Evolutionary conservation across 2,888 invertebrate species (phyloP), one percentile per base, ranked within the genome.

Genomic region (Polydrusus pterygomalis): DNA sequence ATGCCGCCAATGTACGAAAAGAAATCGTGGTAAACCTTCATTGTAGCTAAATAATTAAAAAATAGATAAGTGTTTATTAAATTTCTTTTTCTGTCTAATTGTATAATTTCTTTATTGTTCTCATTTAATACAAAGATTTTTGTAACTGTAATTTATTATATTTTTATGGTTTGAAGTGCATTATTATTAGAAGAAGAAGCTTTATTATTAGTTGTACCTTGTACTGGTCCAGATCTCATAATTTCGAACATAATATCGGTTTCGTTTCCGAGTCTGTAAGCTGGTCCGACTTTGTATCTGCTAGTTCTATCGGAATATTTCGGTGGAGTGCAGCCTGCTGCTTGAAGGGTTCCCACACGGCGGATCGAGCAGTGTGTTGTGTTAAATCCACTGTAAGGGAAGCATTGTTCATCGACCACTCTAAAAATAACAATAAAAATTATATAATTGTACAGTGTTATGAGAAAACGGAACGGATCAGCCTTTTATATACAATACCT

Each of bases 181-280:
- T n/a, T n/a, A n/a, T n/a, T n/a, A n/a, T n/a, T n/a, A n/a, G n/a
- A n/a, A n/a, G n/a, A n/a, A n/a, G n/a, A n/a, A n/a, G n/a, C n/a
- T n/a, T n/a, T n/a, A n/a, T n/a, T 25, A 8, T 34, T 34, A 64
- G 10, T 47, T 84, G 85, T 87, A 94, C 94, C 95, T 91, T 97
- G 97, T 0, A 98, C 96, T 0, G 98, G 98, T 58, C 98, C 98
- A 54, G 96, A 96, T 60, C 91, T 91, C 88, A 93, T 90, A 67
- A 98, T 96, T 86, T 98, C 98, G 69, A 93, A 91, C 96, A 96
- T 97, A 80, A 98, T 96, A 83, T 97, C 97, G 13, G 92, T 90
- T 85, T 94, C 94, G 78, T 91, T 92, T 77, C 91, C 91, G 63
- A 96, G 88, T 69, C 93, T 90, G 86, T 94, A 94, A 25, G 94